Evolutionary conservation across 2,888 invertebrate species (phyloP).

Genomic region (Creontiades dilutus): DNA sequence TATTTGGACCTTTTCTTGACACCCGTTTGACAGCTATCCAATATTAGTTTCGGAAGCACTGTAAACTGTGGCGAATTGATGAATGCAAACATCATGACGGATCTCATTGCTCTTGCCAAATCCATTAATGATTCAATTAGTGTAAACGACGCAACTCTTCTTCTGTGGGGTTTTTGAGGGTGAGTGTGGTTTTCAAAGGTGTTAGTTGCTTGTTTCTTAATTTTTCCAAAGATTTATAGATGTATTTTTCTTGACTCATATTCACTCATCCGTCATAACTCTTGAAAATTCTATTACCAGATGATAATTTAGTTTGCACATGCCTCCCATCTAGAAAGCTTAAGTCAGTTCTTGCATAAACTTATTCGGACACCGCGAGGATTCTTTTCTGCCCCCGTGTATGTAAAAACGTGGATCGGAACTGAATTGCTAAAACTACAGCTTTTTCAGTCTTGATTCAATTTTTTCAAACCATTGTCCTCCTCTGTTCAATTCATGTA

Average conservation of each 20-base stretch:
- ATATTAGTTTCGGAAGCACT: neutral
- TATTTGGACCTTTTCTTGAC: conserved; percentile 72
- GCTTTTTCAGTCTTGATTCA: neutral
- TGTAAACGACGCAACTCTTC: too few species aligned
- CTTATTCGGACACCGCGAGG: conserved; percentile 10
- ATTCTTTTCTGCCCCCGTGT: neutral
- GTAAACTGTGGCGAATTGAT: too few species aligned
- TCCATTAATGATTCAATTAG: too few species aligned
- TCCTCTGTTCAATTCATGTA: conserved; percentile 41
- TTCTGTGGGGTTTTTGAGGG: too few species aligned
- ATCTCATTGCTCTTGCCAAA: too few species aligned
- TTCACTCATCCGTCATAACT: neutral
- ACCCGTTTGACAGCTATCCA: conserved; percentile 73
- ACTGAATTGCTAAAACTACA: neutral
- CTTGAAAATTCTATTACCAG: conserved; percentile 23
- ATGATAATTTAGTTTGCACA: conserved; percentile 6
- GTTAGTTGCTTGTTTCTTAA: too few species aligned
- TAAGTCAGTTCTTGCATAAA: neutral
- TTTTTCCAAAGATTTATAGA: too few species aligned
- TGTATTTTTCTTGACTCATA: neutral
- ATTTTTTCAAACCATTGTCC: conserved; percentile 11
- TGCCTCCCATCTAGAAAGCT: conserved; percentile 29
- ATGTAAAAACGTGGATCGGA: conserved; percentile 33
- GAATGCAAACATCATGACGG: too few species aligned
- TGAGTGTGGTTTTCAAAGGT: too few species aligned